A percentile compares a stretch with the other conserved stretches of the same genome.
These are phyloP conservation scores for Adineta ricciae DNA, from an alignment of 2,888 invertebrate genomes.

Conservation along the genomic window DNA sequence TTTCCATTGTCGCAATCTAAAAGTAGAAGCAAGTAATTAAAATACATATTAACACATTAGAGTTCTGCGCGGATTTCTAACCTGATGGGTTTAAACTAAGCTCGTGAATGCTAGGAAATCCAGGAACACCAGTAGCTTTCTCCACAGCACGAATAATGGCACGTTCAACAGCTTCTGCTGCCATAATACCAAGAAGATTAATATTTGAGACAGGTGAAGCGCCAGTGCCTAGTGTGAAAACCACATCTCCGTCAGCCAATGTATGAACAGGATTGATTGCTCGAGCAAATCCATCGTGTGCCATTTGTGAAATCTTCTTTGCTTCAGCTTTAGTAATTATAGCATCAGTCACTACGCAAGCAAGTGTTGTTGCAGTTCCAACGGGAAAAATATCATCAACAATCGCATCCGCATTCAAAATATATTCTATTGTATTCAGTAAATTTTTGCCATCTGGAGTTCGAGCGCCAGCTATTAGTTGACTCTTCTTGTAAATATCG, in stretches of 20 bases:
- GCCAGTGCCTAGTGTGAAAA: neutral
- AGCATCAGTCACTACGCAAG: neutral
- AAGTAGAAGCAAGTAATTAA: too few relatives aligned
- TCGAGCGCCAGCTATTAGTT: neutral
- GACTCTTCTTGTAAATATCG: neutral
- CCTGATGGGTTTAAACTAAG: neutral
- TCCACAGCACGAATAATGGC: neutral
- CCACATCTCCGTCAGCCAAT: neutral
- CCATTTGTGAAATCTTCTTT: neutral
- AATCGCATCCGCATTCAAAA: neutral
- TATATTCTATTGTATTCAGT: neutral
- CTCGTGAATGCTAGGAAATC: neutral
- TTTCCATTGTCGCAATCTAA: too few relatives aligned
- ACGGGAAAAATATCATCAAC: neutral
- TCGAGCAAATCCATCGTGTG: neutral
- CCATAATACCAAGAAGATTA: neutral
- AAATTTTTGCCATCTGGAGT: neutral
- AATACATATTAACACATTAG: too few relatives aligned
- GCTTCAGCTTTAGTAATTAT: neutral
- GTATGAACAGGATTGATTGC: slow-evolving; percentile 14
- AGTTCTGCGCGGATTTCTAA: too few relatives aligned
- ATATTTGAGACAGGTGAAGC: neutral
- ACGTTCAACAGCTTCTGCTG: neutral
- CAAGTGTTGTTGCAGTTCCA: slow-evolving; percentile 3
- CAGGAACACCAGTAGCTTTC: neutral